Evolutionary conservation across 2,113 vertebrate genomes (phyloP).

Genomic region (Peucedramus taeniatus): DNA sequence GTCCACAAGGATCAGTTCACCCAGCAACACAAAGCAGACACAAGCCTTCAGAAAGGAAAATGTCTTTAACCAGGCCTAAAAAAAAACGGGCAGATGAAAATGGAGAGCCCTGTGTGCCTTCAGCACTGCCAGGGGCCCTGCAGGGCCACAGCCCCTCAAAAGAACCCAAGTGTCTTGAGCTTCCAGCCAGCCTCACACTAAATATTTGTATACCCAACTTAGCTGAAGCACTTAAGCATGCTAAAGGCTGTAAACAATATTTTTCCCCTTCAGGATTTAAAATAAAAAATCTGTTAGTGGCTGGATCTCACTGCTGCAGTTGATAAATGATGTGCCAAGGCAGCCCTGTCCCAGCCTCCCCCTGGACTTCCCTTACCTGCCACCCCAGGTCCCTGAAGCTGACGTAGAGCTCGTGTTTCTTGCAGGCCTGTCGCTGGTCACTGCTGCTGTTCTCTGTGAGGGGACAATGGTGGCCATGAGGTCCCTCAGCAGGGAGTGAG

Average conservation of each 20-base stretch:
- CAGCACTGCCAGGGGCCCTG: not conserved
- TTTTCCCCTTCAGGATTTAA: fast-evolving
- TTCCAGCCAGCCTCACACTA: not conserved
- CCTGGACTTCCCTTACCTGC: constrained; percentile 95
- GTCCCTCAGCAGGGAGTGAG: not conserved
- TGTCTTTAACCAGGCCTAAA: not conserved
- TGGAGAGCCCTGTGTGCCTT: fast-evolving
- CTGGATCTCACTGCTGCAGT: not conserved
- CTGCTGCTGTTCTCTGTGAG: constrained; percentile 88
- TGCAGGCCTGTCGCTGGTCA: constrained; percentile 93
- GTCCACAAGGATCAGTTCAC: not conserved
- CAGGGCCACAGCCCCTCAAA: not conserved
- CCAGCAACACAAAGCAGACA: not conserved
- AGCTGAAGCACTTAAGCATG: not conserved
- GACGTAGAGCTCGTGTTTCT: constrained; percentile 95
- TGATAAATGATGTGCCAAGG: not conserved
- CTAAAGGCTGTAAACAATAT: not conserved
- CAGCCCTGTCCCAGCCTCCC: not conserved
- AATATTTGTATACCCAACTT: not conserved
- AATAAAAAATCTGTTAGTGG: not conserved
- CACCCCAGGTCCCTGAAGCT: constrained; percentile 96
- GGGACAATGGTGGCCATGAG: not conserved
- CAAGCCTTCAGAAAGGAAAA: not conserved
- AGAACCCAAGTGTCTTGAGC: fast-evolving
- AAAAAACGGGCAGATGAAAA: not conserved